A percentile compares a stretch with the other conserved stretches of the same genome.
These are phyloP conservation scores for Dipodomys merriami DNA, from an alignment of 2,113 vertebrate genomes.

Conservation along the genomic window DNA sequence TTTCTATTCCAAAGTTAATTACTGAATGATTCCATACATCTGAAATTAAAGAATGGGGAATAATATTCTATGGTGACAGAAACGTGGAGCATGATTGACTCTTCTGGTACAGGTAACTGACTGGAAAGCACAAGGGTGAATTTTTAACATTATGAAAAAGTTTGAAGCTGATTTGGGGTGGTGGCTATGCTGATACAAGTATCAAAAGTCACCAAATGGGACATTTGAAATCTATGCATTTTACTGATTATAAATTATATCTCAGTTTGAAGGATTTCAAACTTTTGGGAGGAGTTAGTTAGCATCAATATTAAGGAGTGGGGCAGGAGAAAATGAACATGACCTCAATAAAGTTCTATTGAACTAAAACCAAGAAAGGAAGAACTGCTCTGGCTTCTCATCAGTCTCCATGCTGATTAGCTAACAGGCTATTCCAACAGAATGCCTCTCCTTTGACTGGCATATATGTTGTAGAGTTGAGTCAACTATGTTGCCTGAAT, in stretches of 20 bases:
- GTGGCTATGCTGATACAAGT: not conserved
- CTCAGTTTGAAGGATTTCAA: not conserved
- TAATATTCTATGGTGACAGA: not conserved
- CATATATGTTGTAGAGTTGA: not conserved
- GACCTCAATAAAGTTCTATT: not conserved
- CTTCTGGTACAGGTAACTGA: not conserved
- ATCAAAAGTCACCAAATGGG: not conserved
- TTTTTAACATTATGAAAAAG: not conserved
- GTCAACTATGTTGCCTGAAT: not conserved
- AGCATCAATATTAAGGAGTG: not conserved
- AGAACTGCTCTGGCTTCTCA: not conserved
- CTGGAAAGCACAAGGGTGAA: not conserved
- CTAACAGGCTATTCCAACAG: not conserved
- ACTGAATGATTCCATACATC: not conserved
- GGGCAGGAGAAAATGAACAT: not conserved
- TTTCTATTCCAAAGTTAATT: slow-evolving; percentile 38
- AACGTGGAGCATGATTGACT: not conserved
- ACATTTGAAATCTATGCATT: not conserved
- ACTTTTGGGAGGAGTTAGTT: not conserved
- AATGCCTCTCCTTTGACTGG: not conserved
- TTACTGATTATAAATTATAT: not conserved
- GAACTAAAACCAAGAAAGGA: slow-evolving; percentile 8
- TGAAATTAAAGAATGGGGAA: not conserved
- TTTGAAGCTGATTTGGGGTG: not conserved
- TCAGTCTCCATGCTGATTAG: not conserved